phyloP scores from a whole-genome alignment of 2,113 vertebrate species.

The Bos javanicus region DNA sequence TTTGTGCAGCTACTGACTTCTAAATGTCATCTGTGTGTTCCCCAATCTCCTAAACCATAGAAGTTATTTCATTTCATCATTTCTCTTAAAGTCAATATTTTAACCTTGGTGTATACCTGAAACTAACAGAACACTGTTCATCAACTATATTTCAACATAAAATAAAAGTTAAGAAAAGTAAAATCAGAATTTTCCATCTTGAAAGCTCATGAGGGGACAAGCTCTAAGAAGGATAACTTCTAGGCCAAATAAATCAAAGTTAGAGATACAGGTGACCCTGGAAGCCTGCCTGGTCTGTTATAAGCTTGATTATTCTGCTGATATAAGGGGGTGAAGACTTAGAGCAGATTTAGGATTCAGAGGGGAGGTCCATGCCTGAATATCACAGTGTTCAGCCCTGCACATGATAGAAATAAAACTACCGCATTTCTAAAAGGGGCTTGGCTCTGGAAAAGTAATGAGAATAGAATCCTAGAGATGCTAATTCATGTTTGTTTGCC shows the following conservation, averaged over 20 bases:
- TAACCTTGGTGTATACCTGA: background rate
- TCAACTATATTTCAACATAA: background rate
- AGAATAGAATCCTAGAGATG: accelerated
- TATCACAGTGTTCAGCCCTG: background rate
- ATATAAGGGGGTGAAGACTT: accelerated
- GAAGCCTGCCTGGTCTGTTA: background rate
- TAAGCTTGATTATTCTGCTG: background rate
- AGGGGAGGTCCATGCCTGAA: background rate
- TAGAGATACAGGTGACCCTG: no score
- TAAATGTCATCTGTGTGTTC: background rate
- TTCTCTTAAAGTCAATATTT: background rate
- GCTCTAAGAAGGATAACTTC: background rate
- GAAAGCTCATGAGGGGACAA: background rate
- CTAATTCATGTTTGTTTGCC: background rate
- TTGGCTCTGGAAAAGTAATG: background rate
- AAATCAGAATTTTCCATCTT: background rate
- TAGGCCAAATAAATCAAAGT: background rate
- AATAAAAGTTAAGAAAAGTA: background rate
- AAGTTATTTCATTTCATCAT: background rate
- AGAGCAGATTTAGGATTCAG: background rate
- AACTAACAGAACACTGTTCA: background rate
- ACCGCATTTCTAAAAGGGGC: background rate
- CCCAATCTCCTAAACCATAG: background rate
- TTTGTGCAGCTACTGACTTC: background rate
- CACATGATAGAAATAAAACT: background rate